Evolutionary conservation across 2,797 vertebrate species (phyloP), one percentile per base, ranked within the genome.

Genomic region (Gobio occitaniae): DNA sequence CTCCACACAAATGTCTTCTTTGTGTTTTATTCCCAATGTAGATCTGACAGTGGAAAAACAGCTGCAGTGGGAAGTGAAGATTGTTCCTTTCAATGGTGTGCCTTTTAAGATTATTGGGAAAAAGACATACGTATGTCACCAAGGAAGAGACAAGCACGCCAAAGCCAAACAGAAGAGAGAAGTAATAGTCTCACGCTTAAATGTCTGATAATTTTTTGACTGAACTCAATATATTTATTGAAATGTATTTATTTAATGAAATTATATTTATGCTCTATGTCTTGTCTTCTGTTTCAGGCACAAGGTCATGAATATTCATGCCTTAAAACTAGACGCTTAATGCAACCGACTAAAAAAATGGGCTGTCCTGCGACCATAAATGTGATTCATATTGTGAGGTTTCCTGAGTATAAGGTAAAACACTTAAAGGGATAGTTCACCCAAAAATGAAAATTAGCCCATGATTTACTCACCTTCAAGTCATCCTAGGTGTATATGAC

Each of bases 311-410:
- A 59, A n/a, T 41, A 44, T 59, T 10, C 52, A 59, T 16, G 6
- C 21, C 19, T 41, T 25, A 41, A 41, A 77, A 44, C 52, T 59
- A 59, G 36, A 77, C 36, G 12, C 19, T n/a, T 77, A 3, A 41
- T 41, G 74, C 74, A 77, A 4, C 36, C 12, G 5, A 77, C 36
- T 2, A 77, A 77, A 59, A 77, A 77, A 77, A 41, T 59, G 71
- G 52, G 52, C 56, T 76, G 52, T 56, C 52, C 74, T 56, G 74
- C 32, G 0, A 38, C 19, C 52, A 59, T 77, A 16, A 15, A 77
- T 77, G 74, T 76, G 36, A 21, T 59, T 77, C 74, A 77, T 59
- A 59, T 77, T 77, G 75, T 59, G 3, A 77, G 21, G 52, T 59
- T 59, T 41, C 54, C 75, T 4, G 52, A 59, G 32, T 77, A 77